Conservation (phyloP, 1,140 invertebrate genomes). For the Penaeus chinensis region DNA sequence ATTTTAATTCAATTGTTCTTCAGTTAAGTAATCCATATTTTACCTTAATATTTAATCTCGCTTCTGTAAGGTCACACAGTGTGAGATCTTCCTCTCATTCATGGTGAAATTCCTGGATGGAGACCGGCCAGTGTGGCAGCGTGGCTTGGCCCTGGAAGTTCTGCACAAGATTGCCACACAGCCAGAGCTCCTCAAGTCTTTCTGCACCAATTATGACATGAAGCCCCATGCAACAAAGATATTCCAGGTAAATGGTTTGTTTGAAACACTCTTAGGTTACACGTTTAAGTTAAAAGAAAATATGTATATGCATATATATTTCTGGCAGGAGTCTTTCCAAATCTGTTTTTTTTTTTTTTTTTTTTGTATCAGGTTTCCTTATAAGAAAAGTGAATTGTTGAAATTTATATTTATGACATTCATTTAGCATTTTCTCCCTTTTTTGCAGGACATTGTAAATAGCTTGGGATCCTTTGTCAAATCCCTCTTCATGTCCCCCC, state of each 20-base stretch:
- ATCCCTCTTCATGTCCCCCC: constrained; percentile 81
- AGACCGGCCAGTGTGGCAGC: constrained; percentile 96
- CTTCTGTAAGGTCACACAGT: constrained; percentile 84
- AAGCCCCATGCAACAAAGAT: constrained; percentile 89
- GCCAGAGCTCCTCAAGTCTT: constrained; percentile 87
- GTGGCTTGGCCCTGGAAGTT: constrained; percentile 93
- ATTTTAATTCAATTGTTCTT: no score
- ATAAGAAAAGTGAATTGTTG: background rate
- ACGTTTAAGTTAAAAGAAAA: background rate
- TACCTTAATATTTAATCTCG: constrained; percentile 19
- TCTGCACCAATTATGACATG: constrained; percentile 89
- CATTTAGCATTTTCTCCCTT: background rate
- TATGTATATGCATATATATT: no score
- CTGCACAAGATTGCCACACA: constrained; percentile 93
- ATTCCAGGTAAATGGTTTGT: constrained; percentile 71
- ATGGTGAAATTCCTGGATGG: constrained; percentile 97
- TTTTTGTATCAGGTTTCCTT: background rate
- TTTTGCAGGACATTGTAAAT: constrained; percentile 92
- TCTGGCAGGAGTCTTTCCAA: background rate
- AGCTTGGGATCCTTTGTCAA: constrained; percentile 95
- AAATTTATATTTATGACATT: background rate
- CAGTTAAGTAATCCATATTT: background rate
- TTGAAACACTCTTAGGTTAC: no score
- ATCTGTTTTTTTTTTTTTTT: background rate
- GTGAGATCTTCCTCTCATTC: constrained; percentile 97